These are phyloP conservation scores for Cyprinodon tularosa DNA, from an alignment of 2,113 vertebrate genomes.

Conservation along the genomic window DNA sequence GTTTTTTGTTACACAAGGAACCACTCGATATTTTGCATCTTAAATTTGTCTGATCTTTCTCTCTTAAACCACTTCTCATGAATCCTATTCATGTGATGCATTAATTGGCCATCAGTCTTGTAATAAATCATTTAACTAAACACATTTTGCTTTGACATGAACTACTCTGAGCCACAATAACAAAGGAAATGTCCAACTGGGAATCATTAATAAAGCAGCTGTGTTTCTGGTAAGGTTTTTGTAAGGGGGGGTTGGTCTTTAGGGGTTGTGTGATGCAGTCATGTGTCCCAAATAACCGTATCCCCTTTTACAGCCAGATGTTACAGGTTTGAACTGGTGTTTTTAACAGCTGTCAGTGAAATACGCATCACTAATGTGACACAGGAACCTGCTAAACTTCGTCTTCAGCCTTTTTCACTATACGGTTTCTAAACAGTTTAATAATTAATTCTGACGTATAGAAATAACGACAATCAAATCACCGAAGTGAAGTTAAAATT, in stretches of 20 bases:
- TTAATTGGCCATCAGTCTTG: background rate
- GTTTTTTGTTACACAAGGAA: background rate
- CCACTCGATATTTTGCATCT: too few species aligned
- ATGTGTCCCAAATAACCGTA: constrained; percentile 64
- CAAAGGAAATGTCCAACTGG: constrained; percentile 36
- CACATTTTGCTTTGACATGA: background rate
- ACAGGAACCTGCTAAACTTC: constrained; percentile 26
- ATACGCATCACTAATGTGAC: constrained; percentile 64
- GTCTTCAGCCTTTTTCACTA: background rate
- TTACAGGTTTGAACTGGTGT: constrained; percentile 46
- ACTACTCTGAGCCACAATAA: background rate
- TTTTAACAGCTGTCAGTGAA: constrained; percentile 59
- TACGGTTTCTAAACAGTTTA: background rate
- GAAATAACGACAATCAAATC: background rate
- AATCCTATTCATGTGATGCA: background rate
- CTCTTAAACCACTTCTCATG: background rate
- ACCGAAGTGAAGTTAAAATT: background rate
- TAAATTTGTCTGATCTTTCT: background rate
- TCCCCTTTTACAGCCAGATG: constrained; percentile 60
- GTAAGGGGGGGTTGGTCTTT: constrained; percentile 6
- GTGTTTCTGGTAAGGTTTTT: constrained; percentile 38
- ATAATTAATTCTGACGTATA: fast-evolving
- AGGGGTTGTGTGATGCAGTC: constrained; percentile 38
- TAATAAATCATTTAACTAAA: background rate
- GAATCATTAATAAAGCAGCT: constrained; percentile 60